Base-by-base conservation (phyloP, 2,113 vertebrate species). In the Serilophus lunatus region DNA sequence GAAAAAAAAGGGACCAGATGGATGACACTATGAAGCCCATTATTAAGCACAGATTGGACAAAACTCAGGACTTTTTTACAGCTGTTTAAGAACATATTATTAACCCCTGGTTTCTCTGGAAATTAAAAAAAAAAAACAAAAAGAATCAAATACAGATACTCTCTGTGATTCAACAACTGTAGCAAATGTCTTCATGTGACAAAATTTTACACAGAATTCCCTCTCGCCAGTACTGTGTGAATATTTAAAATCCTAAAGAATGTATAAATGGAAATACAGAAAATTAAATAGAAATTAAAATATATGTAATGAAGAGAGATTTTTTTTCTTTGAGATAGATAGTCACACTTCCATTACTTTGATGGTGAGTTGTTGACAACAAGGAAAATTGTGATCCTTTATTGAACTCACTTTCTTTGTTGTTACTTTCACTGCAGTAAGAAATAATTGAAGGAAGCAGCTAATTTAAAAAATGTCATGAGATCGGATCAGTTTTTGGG, bases 1-100 rank as follows among this genome's bases (percentile, higher is more conserved):
- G 42, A 36, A 65, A 93, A 95, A 95, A 66, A 50, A 51, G 44
- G 61, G 7, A 56, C 44, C 88, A 89, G 81, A 91, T 96, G 88
- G 33, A 42, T 80, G 44, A 84, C 68, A 66, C 35, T 25, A 18
- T 35, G 50, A 92, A 88, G 45, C 44, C 53, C 57, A 54, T 82
- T 81, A 64, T 76, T 69, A 82, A 95, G 82, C 42, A 89, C 31
- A 44, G 79, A 95, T 61, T 85, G 66, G 56, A 72, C 50, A 92
- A 59, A 70, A 92, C 15, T 79, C 36, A 57, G n/a, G 13, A 47
- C 26, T 60, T 54, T 60, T 82, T 42, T 31, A 54, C 70, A 90
- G 77, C 76, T 96, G 88, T 53, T 72, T 78, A 86, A 66, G 65
- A 80, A 59, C 42, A 54, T 45, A 13, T 69, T 59, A 74, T 77